phyloP scores from a whole-genome alignment of 2,797 vertebrate species.

The Enteromius radiatus region DNA sequence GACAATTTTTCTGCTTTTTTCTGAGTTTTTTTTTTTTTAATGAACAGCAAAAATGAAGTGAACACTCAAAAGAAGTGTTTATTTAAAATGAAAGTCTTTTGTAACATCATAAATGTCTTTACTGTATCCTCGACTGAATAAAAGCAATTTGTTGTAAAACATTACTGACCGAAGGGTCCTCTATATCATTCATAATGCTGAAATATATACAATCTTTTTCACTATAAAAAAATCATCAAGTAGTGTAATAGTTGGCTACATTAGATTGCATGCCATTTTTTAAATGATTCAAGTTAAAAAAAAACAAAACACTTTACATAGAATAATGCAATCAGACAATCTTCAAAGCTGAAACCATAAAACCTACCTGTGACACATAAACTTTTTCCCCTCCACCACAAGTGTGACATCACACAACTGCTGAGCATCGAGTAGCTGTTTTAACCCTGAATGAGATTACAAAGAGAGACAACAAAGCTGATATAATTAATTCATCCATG shows the following conservation, averaged over 20 bases:
- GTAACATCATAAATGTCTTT: background rate
- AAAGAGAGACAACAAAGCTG: background rate
- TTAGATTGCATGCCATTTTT: background rate
- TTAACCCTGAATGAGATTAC: slow-evolving; percentile 73
- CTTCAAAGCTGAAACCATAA: background rate
- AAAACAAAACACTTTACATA: background rate
- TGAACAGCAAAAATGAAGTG: too few species aligned
- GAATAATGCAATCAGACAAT: background rate
- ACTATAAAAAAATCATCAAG: background rate
- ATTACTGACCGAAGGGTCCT: background rate
- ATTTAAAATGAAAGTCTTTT: background rate
- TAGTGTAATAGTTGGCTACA: background rate
- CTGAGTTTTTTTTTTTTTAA: background rate
- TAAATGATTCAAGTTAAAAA: background rate
- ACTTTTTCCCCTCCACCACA: slow-evolving; percentile 81
- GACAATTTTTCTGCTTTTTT: background rate
- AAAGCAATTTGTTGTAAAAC: background rate
- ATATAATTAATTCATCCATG: background rate
- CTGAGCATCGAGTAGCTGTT: slow-evolving; percentile 82
- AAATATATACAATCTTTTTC: background rate
- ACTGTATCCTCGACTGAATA: background rate
- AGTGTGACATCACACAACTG: slow-evolving; percentile 85
- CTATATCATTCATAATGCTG: background rate
- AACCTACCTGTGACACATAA: slow-evolving; percentile 85
- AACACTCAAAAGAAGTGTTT: background rate